Evolutionary conservation across 2,113 vertebrate species (phyloP).

Genomic region (Odontophorus gujanensis): DNA sequence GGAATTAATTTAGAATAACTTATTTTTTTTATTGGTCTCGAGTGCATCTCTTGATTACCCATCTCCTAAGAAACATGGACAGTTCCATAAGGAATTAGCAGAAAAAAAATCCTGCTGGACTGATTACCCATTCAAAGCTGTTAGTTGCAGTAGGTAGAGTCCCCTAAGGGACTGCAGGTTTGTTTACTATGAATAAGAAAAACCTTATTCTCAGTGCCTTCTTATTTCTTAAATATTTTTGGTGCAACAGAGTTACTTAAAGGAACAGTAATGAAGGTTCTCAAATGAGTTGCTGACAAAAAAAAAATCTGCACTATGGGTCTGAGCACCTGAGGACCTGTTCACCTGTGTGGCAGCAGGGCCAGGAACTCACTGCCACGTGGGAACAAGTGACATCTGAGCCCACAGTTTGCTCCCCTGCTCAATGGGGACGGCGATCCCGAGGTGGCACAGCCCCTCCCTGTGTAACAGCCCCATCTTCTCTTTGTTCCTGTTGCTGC

Average conservation of each 20-base stretch:
- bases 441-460: fast-evolving
- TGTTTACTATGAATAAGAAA: not conserved
- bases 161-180: not conserved
- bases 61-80: not conserved
- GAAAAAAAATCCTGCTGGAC: not conserved
- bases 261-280: not conserved
- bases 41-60: not conserved
- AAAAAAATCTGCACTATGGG: not conserved
- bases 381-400: not conserved
- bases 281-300: not conserved
- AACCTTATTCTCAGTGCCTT: not conserved
- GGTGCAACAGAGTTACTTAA: not conserved
- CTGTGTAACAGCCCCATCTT: fast-evolving
- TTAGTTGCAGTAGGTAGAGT: not conserved
- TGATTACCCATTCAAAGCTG: not conserved
- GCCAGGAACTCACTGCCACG: not conserved
- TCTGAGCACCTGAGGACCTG: not conserved
- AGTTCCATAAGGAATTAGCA: not conserved
- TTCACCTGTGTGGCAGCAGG: not conserved
- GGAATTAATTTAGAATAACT: not conserved
- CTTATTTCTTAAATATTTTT: not conserved
- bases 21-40: not conserved
- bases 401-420: not conserved
- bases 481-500: not conserved
- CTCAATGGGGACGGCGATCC: fast-evolving